These are phyloP conservation scores for Morbakka virulenta DNA, from an alignment of 30 jellyfish, hydroid and myxozoan species.

Conservation along the genomic window DNA sequence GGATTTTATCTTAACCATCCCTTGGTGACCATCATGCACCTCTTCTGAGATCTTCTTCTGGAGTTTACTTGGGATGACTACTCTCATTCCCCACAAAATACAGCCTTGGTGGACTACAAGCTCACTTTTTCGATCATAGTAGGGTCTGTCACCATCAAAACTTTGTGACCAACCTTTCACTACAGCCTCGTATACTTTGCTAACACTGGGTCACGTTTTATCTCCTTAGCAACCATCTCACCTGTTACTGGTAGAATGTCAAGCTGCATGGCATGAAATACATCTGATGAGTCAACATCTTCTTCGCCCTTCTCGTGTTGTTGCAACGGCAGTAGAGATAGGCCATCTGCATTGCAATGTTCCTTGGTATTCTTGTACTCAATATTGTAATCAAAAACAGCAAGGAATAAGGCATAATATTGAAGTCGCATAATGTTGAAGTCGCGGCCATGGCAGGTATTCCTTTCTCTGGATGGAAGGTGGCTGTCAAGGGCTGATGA, in stretches of 20 bases:
- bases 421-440: too few relatives aligned
- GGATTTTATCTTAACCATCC: too few relatives aligned
- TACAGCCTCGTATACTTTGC: neutral
- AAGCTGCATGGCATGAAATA: too few relatives aligned
- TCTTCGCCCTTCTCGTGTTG: too few relatives aligned
- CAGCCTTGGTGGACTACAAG: neutral
- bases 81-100: neutral
- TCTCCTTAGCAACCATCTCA: neutral
- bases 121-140: neutral
- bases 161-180: neutral
- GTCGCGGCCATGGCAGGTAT: too few relatives aligned
- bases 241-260: too few relatives aligned
- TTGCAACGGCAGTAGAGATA: constrained; percentile 30
- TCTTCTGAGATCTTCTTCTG: too few relatives aligned
- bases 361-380: too few relatives aligned
- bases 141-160: neutral
- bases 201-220: neutral
- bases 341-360: too few relatives aligned
- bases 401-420: constrained; percentile 51
- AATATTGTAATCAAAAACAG: neutral
- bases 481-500: too few relatives aligned
- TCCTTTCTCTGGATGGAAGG: too few relatives aligned
- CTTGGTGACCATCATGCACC: too few relatives aligned
- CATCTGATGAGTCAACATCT: neutral
- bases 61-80: neutral